Evolutionary conservation across 92 coral and sea anemone genomes (phyloP), one percentile per base, ranked within the genome.

Genomic region (Porites divaricata): DNA sequence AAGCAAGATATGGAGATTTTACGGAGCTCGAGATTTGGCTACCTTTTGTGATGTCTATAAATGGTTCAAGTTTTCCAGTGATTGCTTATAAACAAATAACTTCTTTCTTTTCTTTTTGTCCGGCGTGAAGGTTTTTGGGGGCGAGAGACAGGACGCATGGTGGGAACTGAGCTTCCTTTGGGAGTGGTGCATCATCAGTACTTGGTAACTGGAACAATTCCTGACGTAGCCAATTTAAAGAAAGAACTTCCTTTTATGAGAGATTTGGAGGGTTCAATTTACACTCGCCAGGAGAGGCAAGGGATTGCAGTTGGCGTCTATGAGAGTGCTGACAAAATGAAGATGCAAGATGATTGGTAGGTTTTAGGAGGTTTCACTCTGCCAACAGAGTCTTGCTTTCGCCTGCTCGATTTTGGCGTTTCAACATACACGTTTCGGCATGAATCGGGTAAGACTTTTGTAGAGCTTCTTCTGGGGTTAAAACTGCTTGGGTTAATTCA

Each of bases 91-190:
- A 11, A 54, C 59, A 17, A n/a, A 17, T n/a, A 16, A 16, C 20
- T 4, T 16, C 65, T 19, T 35, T 6, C 45, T 35, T 35, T 35
- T 5, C n/a, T 78, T 13, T 54, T 11, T 9, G 2, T 16, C n/a
- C n/a, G n/a, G n/a, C 69, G 15, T 73, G 13, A 4, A 88, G 91
- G 91, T 35, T 88, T 88, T 24, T 61, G 87, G 79, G 85, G 83
- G 19, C 87, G 91, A 25, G 91, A 88, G 76, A 70, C 83, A 5
- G 91, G 91, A 35, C 79, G 81, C 63, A 88, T 88, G 91, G 76
- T 52, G 1, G 88, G 91, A 4, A 70, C 24, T 0, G 91, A 88
- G 28, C 83, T 81, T 67, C 72, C 91, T 8, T 59, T 88, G 66
- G 79, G 88, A 17, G 84, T 85, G 21, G 85, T 88, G 2, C 85